Percentiles rank a stretch among this genome's conserved stretches.
These are phyloP conservation scores for Gobiocypris rarus DNA, from an alignment of 2,113 vertebrate genomes.

Conservation along the genomic window DNA sequence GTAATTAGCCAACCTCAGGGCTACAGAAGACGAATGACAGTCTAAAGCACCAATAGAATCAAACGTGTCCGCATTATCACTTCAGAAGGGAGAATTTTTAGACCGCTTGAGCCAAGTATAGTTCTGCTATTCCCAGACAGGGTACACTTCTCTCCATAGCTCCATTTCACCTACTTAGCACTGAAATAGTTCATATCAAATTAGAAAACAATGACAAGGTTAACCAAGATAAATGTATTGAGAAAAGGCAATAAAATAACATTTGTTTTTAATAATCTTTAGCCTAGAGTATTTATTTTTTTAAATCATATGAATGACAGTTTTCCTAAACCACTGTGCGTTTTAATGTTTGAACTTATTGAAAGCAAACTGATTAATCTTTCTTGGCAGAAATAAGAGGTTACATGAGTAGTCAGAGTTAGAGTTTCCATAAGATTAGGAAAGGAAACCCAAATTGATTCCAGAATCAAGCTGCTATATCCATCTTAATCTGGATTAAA, in stretches of 20 bases:
- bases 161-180: neutral
- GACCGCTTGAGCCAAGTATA: constrained; percentile 33
- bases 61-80: constrained; percentile 56
- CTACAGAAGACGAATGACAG: constrained; percentile 58
- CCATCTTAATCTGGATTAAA: neutral
- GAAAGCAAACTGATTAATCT: neutral
- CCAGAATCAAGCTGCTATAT: neutral
- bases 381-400: neutral
- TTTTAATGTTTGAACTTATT: neutral
- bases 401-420: neutral
- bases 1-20: constrained; percentile 62
- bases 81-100: constrained; percentile 52
- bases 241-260: neutral
- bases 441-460: neutral
- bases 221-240: neutral
- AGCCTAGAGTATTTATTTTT: neutral
- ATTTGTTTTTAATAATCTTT: neutral
- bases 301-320: too few relatives aligned
- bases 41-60: constrained; percentile 64
- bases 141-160: neutral
- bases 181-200: neutral
- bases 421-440: neutral
- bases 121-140: neutral
- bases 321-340: neutral
- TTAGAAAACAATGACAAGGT: neutral